phyloP scores from a whole-genome alignment of 2,797 vertebrate species.

The Diplodus sargus region DNA sequence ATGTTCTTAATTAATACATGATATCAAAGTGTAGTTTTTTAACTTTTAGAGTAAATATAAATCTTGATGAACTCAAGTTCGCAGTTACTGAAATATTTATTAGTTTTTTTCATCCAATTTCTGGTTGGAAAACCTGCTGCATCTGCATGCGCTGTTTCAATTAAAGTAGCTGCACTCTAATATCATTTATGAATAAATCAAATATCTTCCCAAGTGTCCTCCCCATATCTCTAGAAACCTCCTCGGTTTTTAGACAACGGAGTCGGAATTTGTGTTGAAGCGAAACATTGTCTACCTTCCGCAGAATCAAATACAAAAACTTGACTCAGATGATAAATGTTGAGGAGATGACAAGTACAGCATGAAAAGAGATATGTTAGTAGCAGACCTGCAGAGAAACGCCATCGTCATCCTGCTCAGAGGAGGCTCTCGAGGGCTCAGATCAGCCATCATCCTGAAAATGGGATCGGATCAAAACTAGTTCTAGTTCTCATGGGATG shows the following conservation, averaged over 20 bases:
- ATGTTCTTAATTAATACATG: constrained; percentile 12
- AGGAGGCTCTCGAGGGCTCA: not conserved
- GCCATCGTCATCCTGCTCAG: not conserved
- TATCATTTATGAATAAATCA: constrained; percentile 23
- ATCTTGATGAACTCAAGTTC: constrained; percentile 16
- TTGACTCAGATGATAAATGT: not conserved
- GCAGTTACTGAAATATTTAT: constrained; percentile 26
- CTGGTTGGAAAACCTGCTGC: constrained; percentile 6
- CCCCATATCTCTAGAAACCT: not conserved
- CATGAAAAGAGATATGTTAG: not conserved
- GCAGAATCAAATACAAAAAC: not conserved
- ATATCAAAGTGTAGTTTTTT: constrained; percentile 21
- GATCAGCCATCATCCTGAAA: constrained; percentile 14
- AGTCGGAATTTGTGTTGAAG: not conserved
- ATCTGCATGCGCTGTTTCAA: not conserved
- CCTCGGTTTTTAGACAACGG: not conserved
- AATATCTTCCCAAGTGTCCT: not conserved
- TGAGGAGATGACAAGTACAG: not conserved
- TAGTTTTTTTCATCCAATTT: not conserved
- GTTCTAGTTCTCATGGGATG: not conserved
- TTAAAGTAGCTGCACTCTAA: not conserved
- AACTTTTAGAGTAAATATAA: constrained; percentile 10
- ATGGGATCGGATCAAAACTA: constrained; percentile 24
- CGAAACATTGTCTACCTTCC: not conserved
- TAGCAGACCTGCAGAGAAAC: constrained; percentile 23